Conservation (phyloP, 2,113 vertebrate species). For the Mionectes macconnelli region DNA sequence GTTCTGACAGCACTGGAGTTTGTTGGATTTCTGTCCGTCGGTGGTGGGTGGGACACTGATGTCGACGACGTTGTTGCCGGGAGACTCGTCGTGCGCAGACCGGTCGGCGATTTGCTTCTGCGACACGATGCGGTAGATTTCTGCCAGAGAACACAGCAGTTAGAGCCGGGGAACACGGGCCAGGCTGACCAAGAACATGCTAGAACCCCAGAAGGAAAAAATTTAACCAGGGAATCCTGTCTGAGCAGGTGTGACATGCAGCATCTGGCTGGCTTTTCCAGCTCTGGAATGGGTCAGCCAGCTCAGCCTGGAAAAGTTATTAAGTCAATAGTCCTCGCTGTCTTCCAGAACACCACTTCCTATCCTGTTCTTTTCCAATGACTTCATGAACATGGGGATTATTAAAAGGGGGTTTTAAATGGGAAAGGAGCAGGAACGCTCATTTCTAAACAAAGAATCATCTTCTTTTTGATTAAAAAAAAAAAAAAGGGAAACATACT, state of each 20-base stretch:
- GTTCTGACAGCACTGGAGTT: constrained; percentile 95
- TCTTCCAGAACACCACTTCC: background rate
- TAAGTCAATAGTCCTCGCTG: background rate
- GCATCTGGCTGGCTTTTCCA: background rate
- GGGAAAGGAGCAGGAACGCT: background rate
- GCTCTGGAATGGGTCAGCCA: rapidly evolving
- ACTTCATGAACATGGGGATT: background rate
- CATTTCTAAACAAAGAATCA: background rate
- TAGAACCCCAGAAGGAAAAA: background rate
- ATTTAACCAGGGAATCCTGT: background rate
- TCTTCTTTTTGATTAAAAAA: background rate
- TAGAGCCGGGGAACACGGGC: background rate
- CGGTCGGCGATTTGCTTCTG: constrained; percentile 96
- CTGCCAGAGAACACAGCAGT: constrained; percentile 58
- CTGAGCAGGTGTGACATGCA: background rate
- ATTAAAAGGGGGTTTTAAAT: background rate
- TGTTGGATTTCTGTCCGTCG: constrained; percentile 92
- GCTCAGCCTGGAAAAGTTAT: background rate
- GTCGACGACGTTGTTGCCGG: constrained; percentile 96
- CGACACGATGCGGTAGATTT: constrained; percentile 96
- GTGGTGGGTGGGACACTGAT: constrained; percentile 95
- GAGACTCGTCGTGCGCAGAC: constrained; percentile 90
- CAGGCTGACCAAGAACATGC: background rate
- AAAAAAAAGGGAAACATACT: background rate
- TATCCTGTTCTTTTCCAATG: background rate